Conservation (phyloP, 2,113 vertebrate genomes). For the Protobothrops flavoviridis region DNA sequence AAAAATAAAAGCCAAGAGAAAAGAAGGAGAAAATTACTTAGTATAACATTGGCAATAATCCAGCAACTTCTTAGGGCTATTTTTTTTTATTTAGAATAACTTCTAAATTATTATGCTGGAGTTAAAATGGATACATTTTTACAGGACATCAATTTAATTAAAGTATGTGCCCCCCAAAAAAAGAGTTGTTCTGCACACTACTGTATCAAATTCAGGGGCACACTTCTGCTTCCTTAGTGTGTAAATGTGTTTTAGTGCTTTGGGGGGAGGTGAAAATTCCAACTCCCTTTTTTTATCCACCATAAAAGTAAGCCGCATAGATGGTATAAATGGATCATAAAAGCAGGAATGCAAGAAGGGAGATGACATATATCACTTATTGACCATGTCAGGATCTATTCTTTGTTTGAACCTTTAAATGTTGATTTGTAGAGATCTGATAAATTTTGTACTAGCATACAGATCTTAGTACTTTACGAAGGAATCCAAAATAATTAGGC, state of each 20-base stretch:
- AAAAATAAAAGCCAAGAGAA: neutral
- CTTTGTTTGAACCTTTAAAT: neutral
- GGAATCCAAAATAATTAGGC: no score
- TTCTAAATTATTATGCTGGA: neutral
- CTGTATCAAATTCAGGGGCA: neutral
- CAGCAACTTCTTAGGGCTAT: slow-evolving; percentile 9
- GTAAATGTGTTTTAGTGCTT: neutral
- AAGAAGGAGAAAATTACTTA: neutral
- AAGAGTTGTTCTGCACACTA: neutral
- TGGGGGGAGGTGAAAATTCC: neutral
- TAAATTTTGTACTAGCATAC: neutral
- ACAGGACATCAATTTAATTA: slow-evolving; percentile 9
- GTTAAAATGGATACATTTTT: neutral
- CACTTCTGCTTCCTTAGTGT: neutral
- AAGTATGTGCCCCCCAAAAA: neutral
- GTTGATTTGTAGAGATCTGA: neutral
- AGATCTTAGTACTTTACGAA: neutral
- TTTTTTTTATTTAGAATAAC: slow-evolving; percentile 10
- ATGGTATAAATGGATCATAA: neutral
- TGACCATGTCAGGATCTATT: neutral
- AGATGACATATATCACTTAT: neutral
- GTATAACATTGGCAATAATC: slow-evolving; percentile 9
- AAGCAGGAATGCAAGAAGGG: neutral
- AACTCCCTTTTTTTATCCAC: neutral
- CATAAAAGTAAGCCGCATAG: neutral